Base-by-base conservation (phyloP, 2,888 invertebrate species). In the Andrena bicolor region DNA sequence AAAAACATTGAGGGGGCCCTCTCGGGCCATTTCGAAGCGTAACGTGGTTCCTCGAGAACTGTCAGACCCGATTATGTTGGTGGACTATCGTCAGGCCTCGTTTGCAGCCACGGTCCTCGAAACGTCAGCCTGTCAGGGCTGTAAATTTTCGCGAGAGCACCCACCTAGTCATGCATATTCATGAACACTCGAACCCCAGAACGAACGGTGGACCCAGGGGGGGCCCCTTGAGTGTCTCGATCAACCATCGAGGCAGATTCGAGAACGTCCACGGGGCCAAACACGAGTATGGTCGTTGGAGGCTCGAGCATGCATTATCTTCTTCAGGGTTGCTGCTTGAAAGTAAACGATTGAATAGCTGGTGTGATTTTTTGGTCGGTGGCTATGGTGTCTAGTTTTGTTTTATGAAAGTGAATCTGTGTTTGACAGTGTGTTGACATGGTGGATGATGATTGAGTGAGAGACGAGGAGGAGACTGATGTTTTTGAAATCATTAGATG, bases 101-200 rank as follows among this genome's bases (percentile, higher is more conserved):
- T 79, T 84, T 72, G 69, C 80, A 66, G 63, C 69, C 75, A 51
- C 73, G 88, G 79, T 84, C 84, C 85, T 87, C 86, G 86, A 91
- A 80, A 84, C 88, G 91, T 90, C 89, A 86, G 86, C 64, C 87
- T 90, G 86, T 89, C 89, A 85, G 80, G 87, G 82, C 78, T 81
- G 87, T 88, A 87, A 85, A 90, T 90, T 90, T 90, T 86, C 86
- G 85, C 86, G 84, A 86, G 86, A 75, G 84, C 85, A 87, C 84
- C 82, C 83, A 87, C 85, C 86, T 78, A 76, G 86, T 80, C 87
- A 89, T 90, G 90, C 88, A 90, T 90, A 90, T 90, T 91, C 91
- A 90, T 90, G 91, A 88, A 79, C 74, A 64, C 66, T 81, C 80
- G 78, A 72, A 72, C 73, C 65, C 65, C 66, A 16, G 66, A 56